phyloP scores from a whole-genome alignment of 2,888 invertebrate species.

The Troides helena region DNA sequence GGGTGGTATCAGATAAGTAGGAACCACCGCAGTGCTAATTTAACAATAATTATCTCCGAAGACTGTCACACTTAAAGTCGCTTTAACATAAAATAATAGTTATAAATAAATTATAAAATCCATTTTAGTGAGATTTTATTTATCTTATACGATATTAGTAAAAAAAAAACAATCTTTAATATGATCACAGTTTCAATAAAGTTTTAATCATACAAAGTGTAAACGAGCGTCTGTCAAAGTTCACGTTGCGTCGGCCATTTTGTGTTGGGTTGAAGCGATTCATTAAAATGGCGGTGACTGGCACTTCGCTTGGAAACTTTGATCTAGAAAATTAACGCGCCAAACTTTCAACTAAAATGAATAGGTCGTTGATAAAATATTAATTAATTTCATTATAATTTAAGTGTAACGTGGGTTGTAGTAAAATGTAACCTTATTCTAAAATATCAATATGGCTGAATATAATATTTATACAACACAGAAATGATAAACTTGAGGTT shows the following conservation, averaged over 20 bases:
- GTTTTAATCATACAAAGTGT: conserved; percentile 6
- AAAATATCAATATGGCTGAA: too few species aligned
- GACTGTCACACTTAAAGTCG: too few species aligned
- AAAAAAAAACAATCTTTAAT: background rate
- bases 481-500: too few species aligned
- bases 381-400: background rate
- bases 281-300: conserved; percentile 17
- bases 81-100: too few species aligned
- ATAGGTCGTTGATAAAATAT: background rate
- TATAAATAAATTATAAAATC: too few species aligned
- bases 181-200: conserved; percentile 6
- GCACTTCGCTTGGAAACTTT: conserved; percentile 15
- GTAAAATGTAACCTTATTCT: background rate
- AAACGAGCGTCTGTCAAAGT: conserved; percentile 10
- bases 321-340: conserved; percentile 7
- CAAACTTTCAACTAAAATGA: conserved; percentile 4
- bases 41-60: too few species aligned
- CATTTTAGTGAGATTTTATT: too few species aligned
- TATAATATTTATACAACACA: too few species aligned
- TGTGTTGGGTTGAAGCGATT: conserved; percentile 8
- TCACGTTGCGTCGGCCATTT: conserved; percentile 12
- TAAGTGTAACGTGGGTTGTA: background rate
- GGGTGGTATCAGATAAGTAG: too few species aligned
- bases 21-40: too few species aligned
- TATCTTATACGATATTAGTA: too few species aligned